Base-by-base conservation (phyloP, 2,113 vertebrate genomes). In the Tenrec ecaudatus region DNA sequence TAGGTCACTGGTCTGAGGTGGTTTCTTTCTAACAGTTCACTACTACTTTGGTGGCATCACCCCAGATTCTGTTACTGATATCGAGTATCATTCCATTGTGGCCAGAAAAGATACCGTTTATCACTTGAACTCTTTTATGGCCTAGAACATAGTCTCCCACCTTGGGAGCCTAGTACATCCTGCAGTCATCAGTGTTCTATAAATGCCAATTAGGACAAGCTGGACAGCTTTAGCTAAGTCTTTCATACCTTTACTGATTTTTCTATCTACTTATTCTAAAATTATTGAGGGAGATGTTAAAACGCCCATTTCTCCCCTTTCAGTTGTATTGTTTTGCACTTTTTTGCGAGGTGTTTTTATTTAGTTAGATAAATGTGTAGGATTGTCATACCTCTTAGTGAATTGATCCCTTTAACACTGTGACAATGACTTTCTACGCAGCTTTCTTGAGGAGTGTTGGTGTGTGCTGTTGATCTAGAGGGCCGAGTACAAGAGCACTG, bases 241-340 rank as follows among this genome's bases (percentile, higher is more conserved):
- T 89, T 91, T 58, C 36, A 69, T 8, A 86, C 23, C 62, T 78
- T 89, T 71, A 82, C 23, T 93, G 2, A 66, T 68, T 85, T 64
- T 78, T 40, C 29, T 80, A n/a, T 68, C 81, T 90, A 89, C 31
- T 69, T 77, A 60, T 58, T 40, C 82, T 38, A 40, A 71, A 89
- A 90, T 83, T 89, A 93, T n/a, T 75, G 33, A 81, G 14, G 85
- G 16, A 62, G 22, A 90, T 38, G 19, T 1, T 66, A 36, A 71
- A 66, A 82, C 71, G 2, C 78, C 36, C 91, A 36, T 47, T 81
- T 80, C 92, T 80, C 92, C n/a, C 23, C 69, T 93, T 91, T 82
- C n/a, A 90, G 10, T 71, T 91, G 87, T 73, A 38, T 0, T 73
- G 12, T 57, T 91, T 92, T 93, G 90, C 90, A 66, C 95, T 40